Base-by-base conservation (phyloP, 2,797 vertebrate genomes). In the Hoplostethus mediterraneus region DNA sequence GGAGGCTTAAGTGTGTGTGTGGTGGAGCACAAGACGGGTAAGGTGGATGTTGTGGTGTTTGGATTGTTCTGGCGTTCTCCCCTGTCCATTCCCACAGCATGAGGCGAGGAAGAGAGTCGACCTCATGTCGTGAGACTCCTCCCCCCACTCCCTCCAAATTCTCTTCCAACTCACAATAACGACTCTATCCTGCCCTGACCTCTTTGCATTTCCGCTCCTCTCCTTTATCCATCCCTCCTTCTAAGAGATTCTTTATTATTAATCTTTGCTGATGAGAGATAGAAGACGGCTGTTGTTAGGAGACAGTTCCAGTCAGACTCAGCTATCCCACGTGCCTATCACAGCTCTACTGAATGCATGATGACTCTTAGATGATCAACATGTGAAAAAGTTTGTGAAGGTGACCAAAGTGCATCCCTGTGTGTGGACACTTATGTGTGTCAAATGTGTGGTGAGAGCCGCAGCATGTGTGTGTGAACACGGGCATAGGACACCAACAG, bases 401-500 rank as follows among this genome's bases (percentile, higher is more conserved):
- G 71, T 71, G 42, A 73, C 67, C 60, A 28, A 30, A 33, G 52
- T 69, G 52, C 48, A 13, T 10, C n/a, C 65, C 56, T 63, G 53
- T 58, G 72, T 51, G 61, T 75, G 68, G 42, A 61, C 40, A 36
- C 11, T 31, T 45, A 56, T 53, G 47, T 31, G 38, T 7, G 47
- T 56, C 31, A 48, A 12, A 44, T 21, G 44, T 49, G 57, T 57
- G 7, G n/a, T 12, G 48, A 66, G 61, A 52, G 25, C 11, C 25
- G 3, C 8, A 48, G 28, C 59, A n/a, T 13, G 31, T n/a, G 28
- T 59, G 68, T 77, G 66, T 58, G 63, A 64, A 61, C 38, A 31
- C 79, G 72, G 54, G 63, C 53, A 42, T 57, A 63, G 62, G 57
- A 81, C 61, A 71, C 74, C 77, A 84, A 80, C 69, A 85, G 67